Conservation (phyloP, 1,140 invertebrate species). For the Steinernema feltiae region DNA sequence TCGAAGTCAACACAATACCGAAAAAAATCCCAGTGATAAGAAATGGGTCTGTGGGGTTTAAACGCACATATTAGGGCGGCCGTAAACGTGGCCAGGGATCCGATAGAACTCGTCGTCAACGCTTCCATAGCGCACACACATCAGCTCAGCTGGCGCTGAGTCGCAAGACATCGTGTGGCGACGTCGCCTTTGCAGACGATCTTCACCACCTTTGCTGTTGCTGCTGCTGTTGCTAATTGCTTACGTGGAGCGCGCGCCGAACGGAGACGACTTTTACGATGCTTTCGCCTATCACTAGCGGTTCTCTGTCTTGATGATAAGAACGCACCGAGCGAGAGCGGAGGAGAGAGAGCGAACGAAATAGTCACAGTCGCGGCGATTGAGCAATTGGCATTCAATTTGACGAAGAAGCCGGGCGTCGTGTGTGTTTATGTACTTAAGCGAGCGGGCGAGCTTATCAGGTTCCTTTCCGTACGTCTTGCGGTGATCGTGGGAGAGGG, state of each 20-base stretch:
- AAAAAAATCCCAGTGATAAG: background rate
- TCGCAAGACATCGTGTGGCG: background rate
- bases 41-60: background rate
- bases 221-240: background rate
- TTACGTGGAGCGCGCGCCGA: background rate
- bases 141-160: background rate
- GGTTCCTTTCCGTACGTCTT: background rate
- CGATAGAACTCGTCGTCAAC: conserved; percentile 2
- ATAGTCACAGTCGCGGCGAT: too few relatives aligned
- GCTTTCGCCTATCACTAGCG: background rate
- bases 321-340: background rate
- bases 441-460: conserved; percentile 5
- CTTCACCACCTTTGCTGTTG: too few relatives aligned
- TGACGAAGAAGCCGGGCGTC: background rate
- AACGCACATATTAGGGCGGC: background rate
- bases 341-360: too few relatives aligned
- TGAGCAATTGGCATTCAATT: background rate
- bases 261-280: too few relatives aligned
- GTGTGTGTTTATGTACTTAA: conserved; percentile 1
- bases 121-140: background rate
- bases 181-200: background rate
- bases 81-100: too few relatives aligned
- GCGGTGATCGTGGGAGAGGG: background rate
- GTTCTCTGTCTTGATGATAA: background rate
- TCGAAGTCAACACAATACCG: too few relatives aligned